These are phyloP conservation scores for Mantis religiosa DNA, from an alignment of 2,888 invertebrate species.

Conservation along the genomic window DNA sequence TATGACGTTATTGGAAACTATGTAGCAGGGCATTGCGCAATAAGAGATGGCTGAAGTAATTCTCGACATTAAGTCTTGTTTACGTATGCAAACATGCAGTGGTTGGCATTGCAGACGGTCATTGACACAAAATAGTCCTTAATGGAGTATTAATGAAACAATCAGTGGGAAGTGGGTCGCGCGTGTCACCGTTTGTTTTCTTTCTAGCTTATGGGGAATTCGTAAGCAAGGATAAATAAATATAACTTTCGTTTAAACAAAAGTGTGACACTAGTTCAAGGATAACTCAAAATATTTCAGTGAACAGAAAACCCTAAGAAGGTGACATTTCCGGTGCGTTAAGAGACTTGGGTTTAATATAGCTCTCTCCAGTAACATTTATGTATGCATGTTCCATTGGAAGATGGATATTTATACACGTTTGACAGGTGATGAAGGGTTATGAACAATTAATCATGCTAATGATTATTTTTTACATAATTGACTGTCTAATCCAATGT, in stretches of 20 bases:
- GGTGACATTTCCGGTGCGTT: no score
- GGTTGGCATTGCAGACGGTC: neutral
- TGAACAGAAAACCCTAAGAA: neutral
- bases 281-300: no score
- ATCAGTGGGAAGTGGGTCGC: neutral
- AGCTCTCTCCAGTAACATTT: no score
- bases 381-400: no score
- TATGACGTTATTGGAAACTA: no score
- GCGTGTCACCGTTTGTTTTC: neutral
- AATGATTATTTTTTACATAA: no score
- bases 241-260: neutral
- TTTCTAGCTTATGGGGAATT: neutral
- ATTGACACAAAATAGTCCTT: neutral
- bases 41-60: neutral
- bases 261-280: neutral
- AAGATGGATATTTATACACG: no score
- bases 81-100: neutral
- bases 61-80: neutral
- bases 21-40: no score
- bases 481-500: no score
- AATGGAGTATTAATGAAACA: neutral
- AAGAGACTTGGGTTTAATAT: no score
- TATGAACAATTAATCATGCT: no score
- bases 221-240: neutral
- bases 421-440: no score